Percentiles rank a stretch among this genome's conserved stretches.
Conservation (phyloP, 2,888 invertebrate genomes). For the Oxycera nigricornis region DNA sequence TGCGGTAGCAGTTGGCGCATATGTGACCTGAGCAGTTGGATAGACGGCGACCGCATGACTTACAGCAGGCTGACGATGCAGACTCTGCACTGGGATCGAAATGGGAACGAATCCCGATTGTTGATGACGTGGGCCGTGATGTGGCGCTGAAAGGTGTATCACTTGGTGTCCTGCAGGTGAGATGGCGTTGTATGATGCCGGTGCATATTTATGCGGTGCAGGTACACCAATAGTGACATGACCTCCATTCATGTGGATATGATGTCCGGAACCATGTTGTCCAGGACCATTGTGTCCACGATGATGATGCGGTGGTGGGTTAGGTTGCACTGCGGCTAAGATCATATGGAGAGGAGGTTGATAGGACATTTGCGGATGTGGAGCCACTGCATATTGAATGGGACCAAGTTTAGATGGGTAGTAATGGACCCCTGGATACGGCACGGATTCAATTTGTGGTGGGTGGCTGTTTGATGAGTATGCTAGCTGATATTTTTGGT, state of each 20-base stretch:
- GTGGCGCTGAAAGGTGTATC: background rate
- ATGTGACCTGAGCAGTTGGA: background rate
- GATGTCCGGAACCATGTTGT: background rate
- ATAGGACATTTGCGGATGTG: background rate
- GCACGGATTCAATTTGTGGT: conserved; percentile 4
- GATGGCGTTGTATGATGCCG: conserved; percentile 1
- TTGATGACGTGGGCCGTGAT: background rate
- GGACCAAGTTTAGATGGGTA: conserved; percentile 14
- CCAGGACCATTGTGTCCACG: background rate
- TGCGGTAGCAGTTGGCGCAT: background rate
- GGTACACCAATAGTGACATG: background rate
- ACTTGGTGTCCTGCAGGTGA: background rate
- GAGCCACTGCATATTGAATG: conserved; percentile 6
- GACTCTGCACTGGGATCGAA: background rate
- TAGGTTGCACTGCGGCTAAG: background rate
- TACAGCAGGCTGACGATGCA: background rate
- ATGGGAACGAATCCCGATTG: conserved; percentile 10
- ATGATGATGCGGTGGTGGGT: background rate
- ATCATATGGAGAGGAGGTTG: conserved; percentile 29
- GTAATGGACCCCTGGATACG: conserved; percentile 25
- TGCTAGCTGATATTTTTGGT: background rate
- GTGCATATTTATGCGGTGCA: background rate
- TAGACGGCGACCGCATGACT: background rate
- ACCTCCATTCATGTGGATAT: too few species aligned
- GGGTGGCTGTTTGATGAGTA: too few species aligned